These are phyloP conservation scores for Coelinius sp. DNA, from an alignment of 2,888 invertebrate species.

Conservation along the genomic window DNA sequence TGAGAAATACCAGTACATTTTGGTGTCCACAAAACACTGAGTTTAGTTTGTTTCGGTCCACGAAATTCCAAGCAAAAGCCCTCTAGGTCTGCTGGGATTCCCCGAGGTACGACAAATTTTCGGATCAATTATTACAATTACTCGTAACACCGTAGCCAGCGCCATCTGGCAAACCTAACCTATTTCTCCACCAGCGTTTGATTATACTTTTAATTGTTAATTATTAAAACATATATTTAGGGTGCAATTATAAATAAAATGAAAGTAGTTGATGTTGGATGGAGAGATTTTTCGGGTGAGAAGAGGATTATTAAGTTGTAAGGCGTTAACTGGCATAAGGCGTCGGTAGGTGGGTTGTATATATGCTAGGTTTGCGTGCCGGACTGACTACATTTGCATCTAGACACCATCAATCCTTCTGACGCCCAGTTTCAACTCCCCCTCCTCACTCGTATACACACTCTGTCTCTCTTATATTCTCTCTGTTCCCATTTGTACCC, in stretches of 20 bases:
- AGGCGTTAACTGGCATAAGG: slow-evolving; percentile 71
- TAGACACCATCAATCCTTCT: slow-evolving; percentile 71
- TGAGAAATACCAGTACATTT: slow-evolving; percentile 12
- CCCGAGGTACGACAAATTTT: slow-evolving; percentile 23
- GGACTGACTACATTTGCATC: slow-evolving; percentile 70
- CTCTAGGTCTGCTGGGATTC: slow-evolving; percentile 6
- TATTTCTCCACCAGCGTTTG: neutral
- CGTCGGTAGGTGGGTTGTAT: slow-evolving; percentile 67
- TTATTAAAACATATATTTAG: no score
- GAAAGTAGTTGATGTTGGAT: neutral
- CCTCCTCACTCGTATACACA: slow-evolving; percentile 14
- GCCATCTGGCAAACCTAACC: neutral
- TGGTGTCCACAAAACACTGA: neutral
- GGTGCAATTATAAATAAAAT: neutral
- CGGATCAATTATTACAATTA: slow-evolving; percentile 24
- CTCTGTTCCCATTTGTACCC: slow-evolving; percentile 21
- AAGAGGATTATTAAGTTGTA: slow-evolving; percentile 70
- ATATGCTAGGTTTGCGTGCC: slow-evolving; percentile 65
- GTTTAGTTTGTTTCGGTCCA: neutral
- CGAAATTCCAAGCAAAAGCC: neutral
- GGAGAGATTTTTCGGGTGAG: slow-evolving; percentile 49
- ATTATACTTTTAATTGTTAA: neutral
- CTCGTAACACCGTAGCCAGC: neutral
- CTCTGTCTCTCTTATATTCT: slow-evolving; percentile 22
- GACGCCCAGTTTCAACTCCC: slow-evolving; percentile 65